These are phyloP conservation scores for Crossaster papposus DNA, from an alignment of 53 echinoderm and acorn worm genomes.

Conservation along the genomic window DNA sequence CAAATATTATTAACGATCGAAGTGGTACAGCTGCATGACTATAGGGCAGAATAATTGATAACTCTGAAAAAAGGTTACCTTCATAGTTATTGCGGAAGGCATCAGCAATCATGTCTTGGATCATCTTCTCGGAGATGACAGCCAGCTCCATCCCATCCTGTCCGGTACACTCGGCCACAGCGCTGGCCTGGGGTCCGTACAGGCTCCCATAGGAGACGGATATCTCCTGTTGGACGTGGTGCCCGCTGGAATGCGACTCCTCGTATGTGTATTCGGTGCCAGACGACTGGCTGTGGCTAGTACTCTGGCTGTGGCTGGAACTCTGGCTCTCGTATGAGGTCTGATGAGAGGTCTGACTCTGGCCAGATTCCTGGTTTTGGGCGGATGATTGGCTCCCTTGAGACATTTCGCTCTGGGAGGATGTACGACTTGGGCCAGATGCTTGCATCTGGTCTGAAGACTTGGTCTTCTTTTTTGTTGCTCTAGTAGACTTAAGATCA, in stretches of 20 bases:
- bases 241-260: background rate
- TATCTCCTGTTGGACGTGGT: slow-evolving; percentile 13
- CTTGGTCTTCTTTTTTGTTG: slow-evolving; percentile 61
- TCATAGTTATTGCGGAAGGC: background rate
- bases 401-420: no score
- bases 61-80: slow-evolving; percentile 3
- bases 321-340: background rate
- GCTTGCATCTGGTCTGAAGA: background rate
- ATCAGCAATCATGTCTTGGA: slow-evolving; percentile 30
- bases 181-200: slow-evolving; percentile 7
- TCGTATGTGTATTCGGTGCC: slow-evolving; percentile 14
- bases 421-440: background rate
- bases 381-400: background rate
- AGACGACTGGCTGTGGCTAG: background rate
- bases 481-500: background rate
- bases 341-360: background rate
- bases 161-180: background rate
- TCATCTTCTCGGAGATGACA: slow-evolving; percentile 15
- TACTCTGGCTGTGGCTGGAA: background rate
- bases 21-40: no score
- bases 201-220: slow-evolving; percentile 9
- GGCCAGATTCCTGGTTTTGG: background rate
- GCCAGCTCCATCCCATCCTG: slow-evolving; percentile 14
- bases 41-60: background rate
- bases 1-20: no score